Evolutionary conservation across 2,888 invertebrate genomes (phyloP), one percentile per base, ranked within the genome.

Genomic region (Harpagoxenus sublaevis): DNA sequence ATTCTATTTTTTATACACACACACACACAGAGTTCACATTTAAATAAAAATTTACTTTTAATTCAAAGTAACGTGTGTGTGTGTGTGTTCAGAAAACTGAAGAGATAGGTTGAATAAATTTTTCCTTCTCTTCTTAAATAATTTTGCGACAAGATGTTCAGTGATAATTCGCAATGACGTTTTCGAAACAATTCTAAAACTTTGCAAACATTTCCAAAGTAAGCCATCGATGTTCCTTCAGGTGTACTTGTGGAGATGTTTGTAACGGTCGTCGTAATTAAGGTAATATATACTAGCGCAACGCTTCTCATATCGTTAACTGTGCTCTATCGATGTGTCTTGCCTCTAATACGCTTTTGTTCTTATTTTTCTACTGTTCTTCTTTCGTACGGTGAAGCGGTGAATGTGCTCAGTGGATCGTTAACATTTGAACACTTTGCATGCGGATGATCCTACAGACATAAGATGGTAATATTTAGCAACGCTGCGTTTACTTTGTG

Each of bases 131-230:
- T 23, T 23, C 23, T 42, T 18, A 2, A 3, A 51, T 9, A 71
- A 53, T 39, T 35, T 62, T 62, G 4, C 28, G 3, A 60, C 1
- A 45, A 74, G 28, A 45, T 62, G 15, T 48, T 51, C 15, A 35
- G 42, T 66, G 12, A 66, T 77, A 45, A 66, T 53, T 53, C 6
- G 18, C 51, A 77, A 65, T 53, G 53, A 77, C 42, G 12, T 6
- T 75, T 51, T 75, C 35, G 15, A 35, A 42, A 53, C 28, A 53
- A 53, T 77, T n/a, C 9, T 66, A 42, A 66, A 86, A 89, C 93
- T 93, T 94, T 94, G 94, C 94, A 93, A 95, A 94, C 92, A 93
- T 94, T 94, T 94, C 94, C 92, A 91, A 91, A 93, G 92, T 94
- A 94, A 87, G 83, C 86, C 31, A 51, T 18, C 28, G 66, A 31